These are phyloP conservation scores for Drosophila setifemur DNA, from an alignment of 1,140 invertebrate species.

Conservation along the genomic window DNA sequence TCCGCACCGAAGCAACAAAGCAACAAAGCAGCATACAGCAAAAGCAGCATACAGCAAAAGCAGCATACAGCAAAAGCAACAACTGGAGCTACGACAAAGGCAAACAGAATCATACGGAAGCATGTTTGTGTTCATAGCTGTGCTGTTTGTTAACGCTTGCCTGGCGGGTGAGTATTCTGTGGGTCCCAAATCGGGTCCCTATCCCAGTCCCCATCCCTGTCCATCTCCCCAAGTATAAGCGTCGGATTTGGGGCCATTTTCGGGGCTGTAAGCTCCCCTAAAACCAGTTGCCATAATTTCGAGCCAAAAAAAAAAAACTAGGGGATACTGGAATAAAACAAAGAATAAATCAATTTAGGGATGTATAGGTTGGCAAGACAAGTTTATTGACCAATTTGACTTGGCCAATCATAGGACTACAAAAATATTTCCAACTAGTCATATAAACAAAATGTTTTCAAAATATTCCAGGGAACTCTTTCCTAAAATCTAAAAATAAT, in stretches of 20 bases:
- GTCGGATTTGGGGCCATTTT: constrained; percentile 5
- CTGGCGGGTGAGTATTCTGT: constrained; percentile 77
- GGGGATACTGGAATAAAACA: neutral
- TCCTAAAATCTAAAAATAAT: too few relatives aligned
- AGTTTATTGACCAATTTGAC: neutral
- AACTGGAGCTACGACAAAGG: constrained; percentile 18
- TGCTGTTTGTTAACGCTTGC: constrained; percentile 79
- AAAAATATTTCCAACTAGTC: too few relatives aligned
- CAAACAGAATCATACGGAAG: constrained; percentile 49
- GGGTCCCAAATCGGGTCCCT: neutral
- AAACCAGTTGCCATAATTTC: constrained; percentile 6
- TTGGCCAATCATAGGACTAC: too few relatives aligned
- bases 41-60: constrained; percentile 10
- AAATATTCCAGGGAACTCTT: too few relatives aligned
- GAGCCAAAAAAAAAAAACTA: neutral
- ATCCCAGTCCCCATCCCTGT: neutral
- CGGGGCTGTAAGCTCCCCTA: neutral
- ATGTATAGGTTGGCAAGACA: neutral
- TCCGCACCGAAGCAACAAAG: neutral
- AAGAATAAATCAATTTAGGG: neutral
- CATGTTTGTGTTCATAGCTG: constrained; percentile 74
- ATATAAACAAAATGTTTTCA: too few relatives aligned
- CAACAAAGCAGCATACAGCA: constrained; percentile 19
- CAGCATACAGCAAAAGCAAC: constrained; percentile 18
- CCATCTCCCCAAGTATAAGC: neutral